Percentiles rank a stretch among this genome's conserved stretches.
Evolutionary conservation across 2,113 vertebrate genomes (phyloP).

Genomic region (Campylomormyrus tamandua): DNA sequence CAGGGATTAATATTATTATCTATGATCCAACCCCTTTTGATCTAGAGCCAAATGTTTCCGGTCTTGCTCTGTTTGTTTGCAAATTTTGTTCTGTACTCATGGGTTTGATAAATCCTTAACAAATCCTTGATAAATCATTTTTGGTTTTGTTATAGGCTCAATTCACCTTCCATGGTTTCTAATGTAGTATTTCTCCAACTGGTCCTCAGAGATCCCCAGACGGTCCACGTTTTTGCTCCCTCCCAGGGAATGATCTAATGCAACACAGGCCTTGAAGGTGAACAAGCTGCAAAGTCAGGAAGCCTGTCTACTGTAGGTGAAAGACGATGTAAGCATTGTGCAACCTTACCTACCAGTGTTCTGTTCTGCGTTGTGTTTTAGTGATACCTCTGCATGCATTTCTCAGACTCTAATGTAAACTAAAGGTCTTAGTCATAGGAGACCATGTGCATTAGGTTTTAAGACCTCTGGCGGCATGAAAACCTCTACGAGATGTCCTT

Average conservation of each 20-base stretch:
- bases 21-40: background rate
- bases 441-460: background rate
- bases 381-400: background rate
- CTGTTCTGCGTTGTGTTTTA: background rate
- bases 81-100: constrained; percentile 21
- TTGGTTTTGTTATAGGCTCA: background rate
- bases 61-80: constrained; percentile 44
- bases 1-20: constrained; percentile 10
- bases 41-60: constrained; percentile 39
- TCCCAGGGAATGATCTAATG: constrained; percentile 19
- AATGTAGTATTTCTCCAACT: background rate
- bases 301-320: constrained; percentile 27
- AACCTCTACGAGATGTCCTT: background rate
- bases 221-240: background rate
- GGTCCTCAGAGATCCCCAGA: background rate
- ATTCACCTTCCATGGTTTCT: constrained; percentile 17
- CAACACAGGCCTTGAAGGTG: constrained; percentile 24
- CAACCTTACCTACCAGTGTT: background rate
- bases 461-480: background rate
- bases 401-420: background rate
- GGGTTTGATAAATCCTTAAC: background rate
- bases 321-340: constrained; percentile 10
- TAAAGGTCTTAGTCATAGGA: background rate
- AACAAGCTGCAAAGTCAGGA: constrained; percentile 30
- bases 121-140: background rate